These are phyloP conservation scores for Cheilosia vulpina DNA, from an alignment of 2,888 invertebrate species.

Conservation along the genomic window DNA sequence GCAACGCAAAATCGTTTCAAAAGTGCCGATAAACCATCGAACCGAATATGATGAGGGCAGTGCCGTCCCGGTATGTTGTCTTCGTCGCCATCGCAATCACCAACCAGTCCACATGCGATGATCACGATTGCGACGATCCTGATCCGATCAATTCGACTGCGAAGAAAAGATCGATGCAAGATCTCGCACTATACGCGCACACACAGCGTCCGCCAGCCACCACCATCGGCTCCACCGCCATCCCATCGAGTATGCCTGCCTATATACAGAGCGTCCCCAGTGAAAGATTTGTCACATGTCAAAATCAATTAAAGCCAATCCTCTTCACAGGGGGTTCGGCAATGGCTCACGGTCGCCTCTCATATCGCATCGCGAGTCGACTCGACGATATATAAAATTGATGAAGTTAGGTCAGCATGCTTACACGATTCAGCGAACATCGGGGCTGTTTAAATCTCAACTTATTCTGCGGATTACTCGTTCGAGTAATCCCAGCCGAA, in stretches of 20 bases:
- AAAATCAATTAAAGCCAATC: constrained; percentile 83
- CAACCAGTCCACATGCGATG: constrained; percentile 72
- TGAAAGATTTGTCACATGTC: constrained; percentile 83
- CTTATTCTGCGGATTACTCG: constrained; percentile 74
- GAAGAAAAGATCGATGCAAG: constrained; percentile 73
- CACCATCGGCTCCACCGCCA: background rate
- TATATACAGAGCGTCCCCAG: constrained; percentile 60
- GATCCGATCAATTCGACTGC: constrained; percentile 74
- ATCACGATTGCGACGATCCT: constrained; percentile 74
- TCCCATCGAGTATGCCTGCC: background rate
- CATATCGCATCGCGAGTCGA: constrained; percentile 69
- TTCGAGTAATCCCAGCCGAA: constrained; percentile 59
- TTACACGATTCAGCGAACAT: constrained; percentile 83
- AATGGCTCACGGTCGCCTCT: constrained; percentile 73
- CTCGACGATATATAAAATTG: constrained; percentile 80
- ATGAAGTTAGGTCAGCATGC: constrained; percentile 82
- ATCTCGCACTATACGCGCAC: constrained; percentile 71
- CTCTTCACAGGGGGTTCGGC: constrained; percentile 82
- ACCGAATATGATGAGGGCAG: constrained; percentile 75
- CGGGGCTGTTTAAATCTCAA: constrained; percentile 77
- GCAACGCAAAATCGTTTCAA: constrained; percentile 71
- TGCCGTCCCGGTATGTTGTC: constrained; percentile 73
- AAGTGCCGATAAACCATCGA: constrained; percentile 76
- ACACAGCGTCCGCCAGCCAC: constrained; percentile 9
- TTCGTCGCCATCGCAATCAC: constrained; percentile 73